These are phyloP conservation scores for Phallusia fumigata DNA, from an alignment of 23 tunicate genomes.

Conservation along the genomic window DNA sequence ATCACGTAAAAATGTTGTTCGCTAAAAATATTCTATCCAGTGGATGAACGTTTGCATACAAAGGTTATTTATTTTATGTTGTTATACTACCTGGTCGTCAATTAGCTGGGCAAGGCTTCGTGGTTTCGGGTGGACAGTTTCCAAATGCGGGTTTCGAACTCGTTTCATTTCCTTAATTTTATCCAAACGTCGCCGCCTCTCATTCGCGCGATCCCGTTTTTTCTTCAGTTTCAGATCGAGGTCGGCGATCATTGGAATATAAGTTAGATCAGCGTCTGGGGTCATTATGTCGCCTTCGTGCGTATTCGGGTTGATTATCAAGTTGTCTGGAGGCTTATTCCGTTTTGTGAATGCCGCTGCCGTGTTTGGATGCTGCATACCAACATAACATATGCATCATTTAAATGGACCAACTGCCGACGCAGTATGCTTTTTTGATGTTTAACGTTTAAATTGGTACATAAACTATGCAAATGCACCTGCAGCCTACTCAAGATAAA, in stretches of 20 bases:
- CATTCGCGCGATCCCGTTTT: conserved; percentile 1
- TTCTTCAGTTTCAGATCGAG: not conserved
- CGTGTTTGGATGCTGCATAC: not conserved
- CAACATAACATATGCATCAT: no score
- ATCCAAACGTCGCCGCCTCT: not conserved
- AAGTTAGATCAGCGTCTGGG: not conserved
- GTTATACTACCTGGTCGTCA: not conserved
- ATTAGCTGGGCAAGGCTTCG: not conserved
- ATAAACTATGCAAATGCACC: no score
- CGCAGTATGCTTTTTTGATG: no score
- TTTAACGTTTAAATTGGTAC: no score
- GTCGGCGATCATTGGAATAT: not conserved
- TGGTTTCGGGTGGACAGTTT: not conserved
- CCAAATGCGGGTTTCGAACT: conserved; percentile 2
- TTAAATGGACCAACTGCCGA: no score
- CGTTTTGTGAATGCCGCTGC: not conserved
- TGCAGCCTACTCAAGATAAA: no score
- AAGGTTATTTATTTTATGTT: no score
- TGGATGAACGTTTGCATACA: no score
- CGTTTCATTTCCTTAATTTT: not conserved
- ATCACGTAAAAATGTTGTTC: no score
- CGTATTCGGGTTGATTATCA: not conserved
- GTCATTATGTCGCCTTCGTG: not conserved
- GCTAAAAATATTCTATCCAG: no score
- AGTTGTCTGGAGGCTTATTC: not conserved